Evolutionary conservation across 2,888 invertebrate genomes (phyloP), one percentile per base, ranked within the genome.

Genomic region (Xylocampa areola): DNA sequence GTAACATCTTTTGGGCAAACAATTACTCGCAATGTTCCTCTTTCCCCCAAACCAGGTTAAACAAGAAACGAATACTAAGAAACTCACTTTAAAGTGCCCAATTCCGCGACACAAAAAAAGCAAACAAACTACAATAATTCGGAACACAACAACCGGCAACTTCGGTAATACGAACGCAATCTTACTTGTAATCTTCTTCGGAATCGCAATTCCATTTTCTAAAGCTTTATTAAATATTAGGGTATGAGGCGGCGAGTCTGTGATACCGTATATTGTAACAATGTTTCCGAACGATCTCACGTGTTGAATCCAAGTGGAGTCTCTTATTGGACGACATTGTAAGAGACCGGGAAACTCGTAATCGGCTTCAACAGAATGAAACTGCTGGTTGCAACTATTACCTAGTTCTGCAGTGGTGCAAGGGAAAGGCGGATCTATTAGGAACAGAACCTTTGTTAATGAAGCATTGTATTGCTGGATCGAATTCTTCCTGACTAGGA

Each of bases 291-390:
- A 77, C 77, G 81, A 77, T 66, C 71, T 75, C 65, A 79, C 80
- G 74, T 79, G 77, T 66, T 67, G 62, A 68, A 68, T 70, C 59
- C 64, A 71, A 75, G 65, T 55, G 47, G 44, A 61, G 54, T 52
- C 64, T 68, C 48, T 75, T 79, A 82, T 81, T 81, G 72, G 59
- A 76, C 68, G 77, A 68, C 76, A 71, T 73, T 74, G 79, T 76
- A 68, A 60, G 65, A 72, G 68, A 70, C 55, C 62, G 65, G 62
- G 76, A 65, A 79, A 73, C 70, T 77, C 76, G 74, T 80, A 83
- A 85, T 82, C 82, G 82, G 79, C 79, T 83, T 77, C 73, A 71
- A 77, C 77, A 76, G 79, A 80, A 85, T 81, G 80, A 76, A 81
- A 85, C 75, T 81, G 69, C 75, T 67, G 62, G 76, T 74, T 79